These are phyloP conservation scores for Holotrichia oblita DNA, from an alignment of 1,140 invertebrate species.

Conservation along the genomic window DNA sequence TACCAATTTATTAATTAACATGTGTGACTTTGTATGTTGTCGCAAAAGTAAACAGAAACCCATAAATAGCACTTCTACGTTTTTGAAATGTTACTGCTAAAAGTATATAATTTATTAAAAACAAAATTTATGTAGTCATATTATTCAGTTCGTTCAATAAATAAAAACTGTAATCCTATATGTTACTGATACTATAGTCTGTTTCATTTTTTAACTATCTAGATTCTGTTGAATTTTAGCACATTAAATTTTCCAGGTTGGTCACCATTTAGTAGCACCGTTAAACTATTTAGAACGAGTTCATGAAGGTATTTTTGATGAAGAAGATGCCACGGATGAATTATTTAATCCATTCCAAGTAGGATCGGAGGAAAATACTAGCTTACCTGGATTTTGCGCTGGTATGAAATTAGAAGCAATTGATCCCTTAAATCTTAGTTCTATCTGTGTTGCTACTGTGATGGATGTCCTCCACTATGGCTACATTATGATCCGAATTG, in stretches of 20 bases:
- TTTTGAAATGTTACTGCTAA: too few relatives aligned
- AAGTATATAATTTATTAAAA: too few relatives aligned
- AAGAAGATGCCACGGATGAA: constrained; percentile 78
- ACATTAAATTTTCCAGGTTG: constrained; percentile 66
- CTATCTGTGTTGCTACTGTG: constrained; percentile 94
- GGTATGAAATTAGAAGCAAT: constrained; percentile 98
- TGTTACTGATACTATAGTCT: too few relatives aligned
- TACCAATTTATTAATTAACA: too few relatives aligned
- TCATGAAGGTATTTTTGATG: constrained; percentile 64
- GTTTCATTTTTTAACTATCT: too few relatives aligned
- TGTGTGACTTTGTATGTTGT: too few relatives aligned
- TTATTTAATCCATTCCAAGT: constrained; percentile 71
- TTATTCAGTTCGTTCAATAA: too few relatives aligned
- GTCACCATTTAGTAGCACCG: constrained; percentile 87
- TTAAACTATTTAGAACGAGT: constrained; percentile 77
- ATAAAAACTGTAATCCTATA: too few relatives aligned
- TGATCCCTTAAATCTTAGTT: constrained; percentile 93
- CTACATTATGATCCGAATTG: constrained; percentile 96
- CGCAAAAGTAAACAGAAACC: too few relatives aligned
- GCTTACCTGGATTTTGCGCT: constrained; percentile 71
- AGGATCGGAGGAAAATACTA: constrained; percentile 51
- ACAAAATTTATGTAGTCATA: too few relatives aligned
- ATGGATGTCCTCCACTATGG: constrained; percentile 91
- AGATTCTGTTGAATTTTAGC: too few relatives aligned
- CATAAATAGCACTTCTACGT: too few relatives aligned